phyloP scores from a whole-genome alignment of 2,113 vertebrate species.

The Callionymus lyra region DNA sequence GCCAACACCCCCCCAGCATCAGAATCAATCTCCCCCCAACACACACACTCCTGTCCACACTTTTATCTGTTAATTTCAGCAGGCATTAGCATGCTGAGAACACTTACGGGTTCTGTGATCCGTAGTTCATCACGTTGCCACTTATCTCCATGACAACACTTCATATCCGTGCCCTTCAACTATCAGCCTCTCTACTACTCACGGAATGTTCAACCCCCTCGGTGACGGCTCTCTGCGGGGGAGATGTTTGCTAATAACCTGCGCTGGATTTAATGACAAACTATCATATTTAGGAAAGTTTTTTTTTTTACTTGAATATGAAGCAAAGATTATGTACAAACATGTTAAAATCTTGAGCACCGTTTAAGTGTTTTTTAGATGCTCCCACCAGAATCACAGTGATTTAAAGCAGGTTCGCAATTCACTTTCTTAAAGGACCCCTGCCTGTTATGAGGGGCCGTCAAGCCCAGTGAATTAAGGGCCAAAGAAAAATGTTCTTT shows the following conservation, averaged over 20 bases:
- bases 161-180: slow-evolving; percentile 39
- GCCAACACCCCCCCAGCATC: slow-evolving; percentile 9
- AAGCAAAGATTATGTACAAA: too few relatives aligned
- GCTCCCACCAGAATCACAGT: too few relatives aligned
- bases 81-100: slow-evolving; percentile 57
- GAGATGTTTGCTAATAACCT: neutral
- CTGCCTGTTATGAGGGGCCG: too few relatives aligned
- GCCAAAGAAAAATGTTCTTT: too few relatives aligned
- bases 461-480: too few relatives aligned
- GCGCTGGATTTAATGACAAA: too few relatives aligned
- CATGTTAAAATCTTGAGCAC: too few relatives aligned
- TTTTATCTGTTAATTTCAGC: slow-evolving; percentile 64
- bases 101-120: slow-evolving; percentile 58
- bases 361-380: too few relatives aligned
- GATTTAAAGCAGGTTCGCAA: too few relatives aligned
- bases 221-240: neutral
- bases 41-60: slow-evolving; percentile 19
- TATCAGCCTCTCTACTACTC: slow-evolving; percentile 5
- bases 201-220: slow-evolving; percentile 7
- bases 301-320: too few relatives aligned
- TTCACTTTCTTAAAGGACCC: too few relatives aligned
- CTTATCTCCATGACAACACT: slow-evolving; percentile 39
- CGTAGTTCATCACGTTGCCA: slow-evolving; percentile 55
- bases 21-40: slow-evolving; percentile 34
- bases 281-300: too few relatives aligned